Conservation (phyloP, 2,797 vertebrate genomes). For the Sebastes nivosus region DNA sequence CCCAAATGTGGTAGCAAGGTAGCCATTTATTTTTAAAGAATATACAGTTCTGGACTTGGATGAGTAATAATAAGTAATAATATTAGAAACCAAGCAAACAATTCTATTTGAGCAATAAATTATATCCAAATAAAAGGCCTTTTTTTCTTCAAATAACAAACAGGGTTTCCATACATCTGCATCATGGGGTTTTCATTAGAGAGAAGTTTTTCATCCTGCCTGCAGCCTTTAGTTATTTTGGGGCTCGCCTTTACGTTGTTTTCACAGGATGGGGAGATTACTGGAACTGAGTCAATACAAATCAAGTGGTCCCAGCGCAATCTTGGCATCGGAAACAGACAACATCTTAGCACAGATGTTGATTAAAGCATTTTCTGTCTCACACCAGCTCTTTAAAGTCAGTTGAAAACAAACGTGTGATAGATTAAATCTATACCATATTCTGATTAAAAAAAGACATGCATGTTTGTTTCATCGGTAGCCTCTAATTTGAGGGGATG, state of each 20-base stretch:
- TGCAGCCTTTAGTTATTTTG: conserved; percentile 3
- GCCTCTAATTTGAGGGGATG: neutral
- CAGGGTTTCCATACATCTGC: neutral
- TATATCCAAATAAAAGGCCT: neutral
- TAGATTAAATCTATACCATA: conserved; percentile 7
- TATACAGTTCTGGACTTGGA: neutral
- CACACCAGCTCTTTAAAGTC: neutral
- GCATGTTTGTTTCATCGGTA: neutral
- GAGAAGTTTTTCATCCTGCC: neutral
- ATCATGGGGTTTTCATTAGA: neutral
- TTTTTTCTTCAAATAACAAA: neutral
- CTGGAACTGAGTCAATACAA: conserved; percentile 22
- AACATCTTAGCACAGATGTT: conserved; percentile 3
- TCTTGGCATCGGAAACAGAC: neutral
- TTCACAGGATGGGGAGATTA: neutral
- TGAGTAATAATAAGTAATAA: neutral
- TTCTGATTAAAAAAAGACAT: neutral
- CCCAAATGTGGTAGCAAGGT: neutral
- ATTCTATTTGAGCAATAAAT: neutral
- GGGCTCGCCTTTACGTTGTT: neutral
- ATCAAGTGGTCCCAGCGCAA: conserved; percentile 5
- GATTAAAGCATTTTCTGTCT: conserved; percentile 1
- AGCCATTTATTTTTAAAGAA: neutral
- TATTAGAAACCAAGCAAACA: neutral
- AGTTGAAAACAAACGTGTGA: neutral